Percentiles rank a stretch among this genome's conserved stretches.
Conservation (phyloP, 2,888 invertebrate genomes). For the Hofmannophila pseudospretella region DNA sequence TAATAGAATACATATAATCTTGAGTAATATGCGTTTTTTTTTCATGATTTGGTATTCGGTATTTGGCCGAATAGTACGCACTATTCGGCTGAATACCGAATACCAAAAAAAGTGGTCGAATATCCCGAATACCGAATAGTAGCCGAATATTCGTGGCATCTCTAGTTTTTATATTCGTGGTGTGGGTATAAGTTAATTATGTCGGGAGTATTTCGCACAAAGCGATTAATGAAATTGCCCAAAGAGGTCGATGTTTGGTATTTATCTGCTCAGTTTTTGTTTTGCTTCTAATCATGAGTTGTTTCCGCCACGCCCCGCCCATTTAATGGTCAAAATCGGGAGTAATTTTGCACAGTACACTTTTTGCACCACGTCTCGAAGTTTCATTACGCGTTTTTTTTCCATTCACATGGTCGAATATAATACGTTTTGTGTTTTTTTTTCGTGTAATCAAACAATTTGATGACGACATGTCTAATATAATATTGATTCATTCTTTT, state of each 20-base stretch:
- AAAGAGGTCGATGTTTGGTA: neutral
- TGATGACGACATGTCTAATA: constrained; percentile 19
- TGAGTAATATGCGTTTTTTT: too few species aligned
- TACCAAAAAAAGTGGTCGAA: too few species aligned
- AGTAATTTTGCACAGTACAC: constrained; percentile 15
- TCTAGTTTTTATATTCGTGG: too few species aligned
- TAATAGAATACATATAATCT: too few species aligned
- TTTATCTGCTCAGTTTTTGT: constrained; percentile 11
- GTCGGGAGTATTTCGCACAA: neutral
- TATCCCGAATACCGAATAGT: too few species aligned
- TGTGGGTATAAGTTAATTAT: too few species aligned
- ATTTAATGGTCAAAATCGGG: constrained; percentile 24
- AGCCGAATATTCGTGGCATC: too few species aligned
- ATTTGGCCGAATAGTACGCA: too few species aligned
- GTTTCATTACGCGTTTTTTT: constrained; percentile 24
- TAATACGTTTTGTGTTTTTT: constrained; percentile 27
- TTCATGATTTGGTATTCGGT: too few species aligned
- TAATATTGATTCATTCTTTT: constrained; percentile 1
- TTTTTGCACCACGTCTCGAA: constrained; percentile 24
- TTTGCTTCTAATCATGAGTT: constrained; percentile 18
- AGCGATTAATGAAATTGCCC: neutral
- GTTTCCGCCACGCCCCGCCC: constrained; percentile 21
- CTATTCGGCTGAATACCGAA: too few species aligned
- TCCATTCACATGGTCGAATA: constrained; percentile 22
- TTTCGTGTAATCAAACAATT: constrained; percentile 12